Conservation (phyloP, 2,797 vertebrate species). For the Stomatorhinus walkeri region DNA sequence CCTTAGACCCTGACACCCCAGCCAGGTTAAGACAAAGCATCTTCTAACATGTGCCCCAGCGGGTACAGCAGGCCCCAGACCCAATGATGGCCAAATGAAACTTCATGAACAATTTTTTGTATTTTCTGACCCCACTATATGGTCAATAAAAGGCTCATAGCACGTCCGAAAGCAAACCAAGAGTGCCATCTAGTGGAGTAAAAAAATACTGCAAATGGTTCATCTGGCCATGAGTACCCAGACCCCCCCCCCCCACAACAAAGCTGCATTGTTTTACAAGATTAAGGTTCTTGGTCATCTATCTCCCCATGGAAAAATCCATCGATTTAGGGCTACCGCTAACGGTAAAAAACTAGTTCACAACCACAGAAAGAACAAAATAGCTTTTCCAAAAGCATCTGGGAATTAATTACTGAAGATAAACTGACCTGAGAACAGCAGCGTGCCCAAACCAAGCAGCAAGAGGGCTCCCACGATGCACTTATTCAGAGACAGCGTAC, state of each 20-base stretch:
- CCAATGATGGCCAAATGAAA: not conserved
- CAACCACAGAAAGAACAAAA: not conserved
- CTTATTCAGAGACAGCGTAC: slow-evolving; percentile 64
- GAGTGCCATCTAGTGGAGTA: not conserved
- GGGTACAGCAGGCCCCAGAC: not conserved
- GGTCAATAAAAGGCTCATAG: not conserved
- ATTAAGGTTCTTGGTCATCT: not conserved
- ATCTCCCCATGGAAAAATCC: not conserved
- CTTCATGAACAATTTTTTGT: not conserved
- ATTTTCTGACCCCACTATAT: not conserved
- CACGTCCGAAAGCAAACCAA: not conserved
- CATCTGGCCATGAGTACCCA: not conserved
- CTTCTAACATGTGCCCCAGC: not conserved
- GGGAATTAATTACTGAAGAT: not conserved
- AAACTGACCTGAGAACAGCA: slow-evolving; percentile 64
- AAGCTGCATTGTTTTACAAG: not conserved
- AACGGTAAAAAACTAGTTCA: not conserved
- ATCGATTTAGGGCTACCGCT: not conserved
- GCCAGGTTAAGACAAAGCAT: not conserved
- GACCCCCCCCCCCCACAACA: not conserved
- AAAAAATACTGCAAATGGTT: not conserved
- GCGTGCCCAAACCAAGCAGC: slow-evolving; percentile 62
- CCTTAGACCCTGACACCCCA: slow-evolving; percentile 46
- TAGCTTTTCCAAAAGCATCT: not conserved
- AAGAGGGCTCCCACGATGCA: slow-evolving; percentile 67